Evolutionary conservation across 2,797 vertebrate genomes (phyloP).

Genomic region (Sebastes diploproa): DNA sequence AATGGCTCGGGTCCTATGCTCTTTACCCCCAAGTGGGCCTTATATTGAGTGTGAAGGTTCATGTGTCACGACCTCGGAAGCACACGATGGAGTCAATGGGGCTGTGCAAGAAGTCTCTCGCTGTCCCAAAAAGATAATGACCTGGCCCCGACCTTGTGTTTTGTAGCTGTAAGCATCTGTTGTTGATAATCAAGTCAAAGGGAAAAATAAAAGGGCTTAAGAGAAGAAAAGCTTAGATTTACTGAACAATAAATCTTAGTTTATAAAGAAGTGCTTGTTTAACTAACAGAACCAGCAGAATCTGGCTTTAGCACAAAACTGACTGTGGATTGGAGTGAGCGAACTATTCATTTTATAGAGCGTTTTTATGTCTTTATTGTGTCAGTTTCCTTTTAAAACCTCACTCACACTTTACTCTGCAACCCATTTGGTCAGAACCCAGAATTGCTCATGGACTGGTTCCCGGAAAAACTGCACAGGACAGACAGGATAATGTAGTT

Average conservation of each 20-base stretch:
- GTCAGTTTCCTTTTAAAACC: neutral
- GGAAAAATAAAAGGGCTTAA: slow-evolving; percentile 24
- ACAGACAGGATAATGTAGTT: neutral
- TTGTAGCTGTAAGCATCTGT: slow-evolving; percentile 60
- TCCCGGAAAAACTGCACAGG: neutral
- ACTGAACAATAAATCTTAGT: slow-evolving; percentile 25
- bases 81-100: slow-evolving; percentile 19
- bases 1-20: slow-evolving; percentile 48
- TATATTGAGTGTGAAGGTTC: slow-evolving; percentile 63
- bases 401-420: neutral
- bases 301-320: slow-evolving; percentile 17
- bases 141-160: slow-evolving; percentile 38
- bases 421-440: neutral
- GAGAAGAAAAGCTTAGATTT: slow-evolving; percentile 23
- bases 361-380: neutral
- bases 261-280: slow-evolving; percentile 7
- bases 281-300: slow-evolving; percentile 5
- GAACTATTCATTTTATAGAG: slow-evolving; percentile 1
- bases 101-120: slow-evolving; percentile 18
- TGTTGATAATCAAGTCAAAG: slow-evolving; percentile 47
- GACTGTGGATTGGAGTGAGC: neutral
- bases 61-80: slow-evolving; percentile 63
- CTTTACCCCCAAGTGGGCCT: slow-evolving; percentile 39
- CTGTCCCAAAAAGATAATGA: slow-evolving; percentile 35
- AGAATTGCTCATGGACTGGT: neutral